These are phyloP conservation scores for Lithophane socia DNA, from an alignment of 2,888 invertebrate species.

Conservation along the genomic window DNA sequence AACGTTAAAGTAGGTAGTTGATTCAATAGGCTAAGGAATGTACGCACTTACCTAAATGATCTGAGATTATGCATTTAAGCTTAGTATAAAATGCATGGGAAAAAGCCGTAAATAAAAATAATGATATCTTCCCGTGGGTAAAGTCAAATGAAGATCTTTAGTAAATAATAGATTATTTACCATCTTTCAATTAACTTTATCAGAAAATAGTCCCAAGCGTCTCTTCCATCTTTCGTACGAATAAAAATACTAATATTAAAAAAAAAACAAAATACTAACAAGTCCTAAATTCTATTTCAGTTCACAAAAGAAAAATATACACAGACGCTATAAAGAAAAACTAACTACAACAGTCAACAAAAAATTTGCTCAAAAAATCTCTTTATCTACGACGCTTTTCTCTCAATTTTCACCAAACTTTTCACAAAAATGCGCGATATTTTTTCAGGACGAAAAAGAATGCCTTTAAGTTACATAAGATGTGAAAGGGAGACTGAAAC, in stretches of 20 bases:
- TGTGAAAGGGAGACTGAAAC: slow-evolving; percentile 51
- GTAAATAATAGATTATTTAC: too few species aligned
- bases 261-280: slow-evolving; percentile 1
- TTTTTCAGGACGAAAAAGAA: slow-evolving; percentile 53
- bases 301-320: slow-evolving; percentile 28
- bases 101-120: neutral
- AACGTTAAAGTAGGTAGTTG: neutral
- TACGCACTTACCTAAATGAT: neutral
- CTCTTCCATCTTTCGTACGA: neutral
- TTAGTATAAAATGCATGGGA: neutral
- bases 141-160: neutral
- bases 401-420: slow-evolving; percentile 51
- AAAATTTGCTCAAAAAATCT: slow-evolving; percentile 38
- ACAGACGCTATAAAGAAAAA: slow-evolving; percentile 12
- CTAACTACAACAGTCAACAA: slow-evolving; percentile 23
- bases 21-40: too few species aligned
- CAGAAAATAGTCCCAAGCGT: neutral
- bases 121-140: too few species aligned
- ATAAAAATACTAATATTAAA: slow-evolving; percentile 13
- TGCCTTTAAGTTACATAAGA: slow-evolving; percentile 56
- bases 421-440: slow-evolving; percentile 53
- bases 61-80: too few species aligned
- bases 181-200: neutral
- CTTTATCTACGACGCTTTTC: slow-evolving; percentile 49
- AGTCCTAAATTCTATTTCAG: slow-evolving; percentile 14